These are phyloP conservation scores for Folsomia manolachei DNA, from an alignment of 2,888 invertebrate species.

Conservation along the genomic window DNA sequence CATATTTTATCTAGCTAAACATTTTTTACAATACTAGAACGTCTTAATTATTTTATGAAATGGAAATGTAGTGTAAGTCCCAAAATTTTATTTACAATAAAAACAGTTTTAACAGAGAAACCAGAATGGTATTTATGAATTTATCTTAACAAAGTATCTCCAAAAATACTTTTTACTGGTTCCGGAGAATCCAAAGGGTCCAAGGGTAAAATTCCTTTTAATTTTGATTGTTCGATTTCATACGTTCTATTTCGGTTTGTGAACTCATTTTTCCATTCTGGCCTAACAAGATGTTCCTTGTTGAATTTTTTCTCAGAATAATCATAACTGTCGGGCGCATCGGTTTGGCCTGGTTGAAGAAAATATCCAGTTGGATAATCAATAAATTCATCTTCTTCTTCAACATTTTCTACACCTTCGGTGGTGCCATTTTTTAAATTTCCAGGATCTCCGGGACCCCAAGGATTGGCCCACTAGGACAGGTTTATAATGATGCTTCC, in stretches of 20 bases:
- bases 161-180: background rate
- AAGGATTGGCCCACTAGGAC: no score
- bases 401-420: no score
- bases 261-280: slow-evolving; percentile 8
- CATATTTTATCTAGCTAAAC: no score
- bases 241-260: background rate
- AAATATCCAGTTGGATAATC: slow-evolving; percentile 4
- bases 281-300: background rate
- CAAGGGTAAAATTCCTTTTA: background rate
- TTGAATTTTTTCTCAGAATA: slow-evolving; percentile 13
- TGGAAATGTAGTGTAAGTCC: no score
- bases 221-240: background rate
- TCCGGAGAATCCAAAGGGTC: background rate
- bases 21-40: no score
- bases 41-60: no score
- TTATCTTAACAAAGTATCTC: background rate
- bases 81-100: no score
- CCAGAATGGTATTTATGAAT: no score
- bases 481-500: no score
- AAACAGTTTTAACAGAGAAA: no score
- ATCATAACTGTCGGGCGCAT: slow-evolving; percentile 6
- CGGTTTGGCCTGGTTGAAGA: background rate
- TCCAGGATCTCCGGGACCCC: no score
- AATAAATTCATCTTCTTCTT: background rate
- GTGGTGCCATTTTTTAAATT: background rate